Evolutionary conservation across 2,113 vertebrate species (phyloP).

Genomic region (Eptatretus burgeri): DNA sequence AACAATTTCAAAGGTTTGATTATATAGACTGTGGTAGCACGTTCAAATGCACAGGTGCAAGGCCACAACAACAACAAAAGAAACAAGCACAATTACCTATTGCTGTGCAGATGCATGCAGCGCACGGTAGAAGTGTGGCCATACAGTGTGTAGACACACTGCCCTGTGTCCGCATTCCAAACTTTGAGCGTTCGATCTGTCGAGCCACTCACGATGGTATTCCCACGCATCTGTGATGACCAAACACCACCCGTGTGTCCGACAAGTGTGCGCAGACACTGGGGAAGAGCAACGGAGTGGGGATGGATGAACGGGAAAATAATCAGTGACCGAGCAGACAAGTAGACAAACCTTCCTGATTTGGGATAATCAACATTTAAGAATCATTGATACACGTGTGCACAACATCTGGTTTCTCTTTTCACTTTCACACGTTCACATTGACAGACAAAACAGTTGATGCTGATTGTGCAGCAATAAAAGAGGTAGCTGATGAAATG

Average conservation of each 20-base stretch:
- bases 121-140: conserved; percentile 19
- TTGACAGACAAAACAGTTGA: too few species aligned
- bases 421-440: too few species aligned
- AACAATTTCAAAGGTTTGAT: too few species aligned
- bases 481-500: too few species aligned
- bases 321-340: background rate
- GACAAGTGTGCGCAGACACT: conserved; percentile 20
- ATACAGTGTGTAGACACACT: conserved; percentile 16
- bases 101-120: conserved; percentile 19
- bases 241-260: conserved; percentile 19
- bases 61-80: too few species aligned
- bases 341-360: too few species aligned
- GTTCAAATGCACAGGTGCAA: too few species aligned
- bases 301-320: background rate
- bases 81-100: conserved; percentile 8
- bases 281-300: background rate
- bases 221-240: conserved; percentile 21
- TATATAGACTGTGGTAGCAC: too few species aligned
- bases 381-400: too few species aligned
- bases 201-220: conserved; percentile 17
- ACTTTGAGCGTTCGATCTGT: conserved; percentile 18
- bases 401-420: too few species aligned
- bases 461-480: too few species aligned
- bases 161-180: conserved; percentile 17
- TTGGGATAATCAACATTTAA: too few species aligned